Evolutionary conservation across 2,888 invertebrate genomes (phyloP), one percentile per base, ranked within the genome.

Genomic region (Antheraea assamensis): DNA sequence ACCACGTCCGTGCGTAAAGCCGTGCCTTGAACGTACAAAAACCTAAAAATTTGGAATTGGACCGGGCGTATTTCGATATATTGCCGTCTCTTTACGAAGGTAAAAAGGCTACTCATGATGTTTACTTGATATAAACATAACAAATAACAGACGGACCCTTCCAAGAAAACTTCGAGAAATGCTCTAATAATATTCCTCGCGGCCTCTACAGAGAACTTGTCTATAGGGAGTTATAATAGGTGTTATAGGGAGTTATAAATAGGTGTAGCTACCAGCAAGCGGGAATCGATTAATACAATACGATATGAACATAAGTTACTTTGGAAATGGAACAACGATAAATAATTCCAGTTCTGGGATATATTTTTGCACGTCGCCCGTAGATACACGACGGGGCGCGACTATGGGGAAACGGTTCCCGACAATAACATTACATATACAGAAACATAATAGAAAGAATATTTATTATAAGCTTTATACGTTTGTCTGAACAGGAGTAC

Each of bases 241-340:
- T 82, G 73, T 77, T n/a, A n/a, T 81, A 75, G 78, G 80, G 82
- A 83, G 78, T 78, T 76, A 79, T 80, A 80, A 81, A 78, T 77
- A 81, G 76, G 80, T 82, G 73, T 77, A 75, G 76, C 73, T 42
- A 13, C 75, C 78, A 77, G 72, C 76, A 80, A 80, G 77, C 78
- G 77, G 75, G 75, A 80, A 77, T 80, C 78, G 75, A 76, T 77
- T 81, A 82, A 85, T 85, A 82, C 81, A 83, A 83, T 81, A 79
- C 79, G 79, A 83, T 78, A 85, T 77, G 78, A 77, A 79, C 76
- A 76, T 76, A 75, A 82, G 78, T 81, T 77, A 78, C 74, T 81
- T 81, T 80, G 79, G 79, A 79, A 81, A 83, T 81, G 78, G 82
- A 78, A 83, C 82, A 78, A 83, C 82, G 79, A 87, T 85, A 86